A percentile compares a stretch with the other conserved stretches of the same genome.
Evolutionary conservation across 2,797 vertebrate genomes (phyloP).

Genomic region (Epinephelus awoara): DNA sequence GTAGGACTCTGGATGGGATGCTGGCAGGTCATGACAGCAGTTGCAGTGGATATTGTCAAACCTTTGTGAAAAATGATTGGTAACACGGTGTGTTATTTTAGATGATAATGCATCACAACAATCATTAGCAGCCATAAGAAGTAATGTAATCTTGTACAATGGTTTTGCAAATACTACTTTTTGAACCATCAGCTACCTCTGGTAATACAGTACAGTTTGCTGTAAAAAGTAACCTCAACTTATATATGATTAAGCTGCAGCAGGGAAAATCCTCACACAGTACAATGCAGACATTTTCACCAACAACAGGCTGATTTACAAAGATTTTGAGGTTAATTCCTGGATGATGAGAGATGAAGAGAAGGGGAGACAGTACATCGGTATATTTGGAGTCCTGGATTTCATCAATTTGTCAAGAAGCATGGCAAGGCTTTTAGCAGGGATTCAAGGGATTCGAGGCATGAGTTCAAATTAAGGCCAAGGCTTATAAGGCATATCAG

Average conservation of each 20-base stretch:
- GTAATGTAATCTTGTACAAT: not conserved
- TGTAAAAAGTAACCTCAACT: too few relatives aligned
- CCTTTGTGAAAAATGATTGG: not conserved
- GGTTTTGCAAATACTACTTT: not conserved
- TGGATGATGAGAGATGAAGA: not conserved
- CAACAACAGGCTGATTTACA: not conserved
- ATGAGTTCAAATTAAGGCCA: not conserved
- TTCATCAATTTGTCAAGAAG: slow-evolving; percentile 7
- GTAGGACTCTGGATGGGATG: slow-evolving; percentile 71
- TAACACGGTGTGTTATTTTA: not conserved
- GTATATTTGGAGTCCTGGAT: not conserved
- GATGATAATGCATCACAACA: not conserved
- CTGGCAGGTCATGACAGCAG: not conserved
- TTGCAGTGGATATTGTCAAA: not conserved
- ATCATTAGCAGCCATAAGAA: not conserved
- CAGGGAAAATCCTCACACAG: not conserved
- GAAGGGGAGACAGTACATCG: not conserved
- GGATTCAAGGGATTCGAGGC: not conserved
- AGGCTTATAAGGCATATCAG: not conserved
- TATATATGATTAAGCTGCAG: slow-evolving; percentile 11
- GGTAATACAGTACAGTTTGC: not conserved
- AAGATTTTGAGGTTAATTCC: not conserved
- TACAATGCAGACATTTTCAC: not conserved
- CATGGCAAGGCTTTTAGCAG: not conserved
- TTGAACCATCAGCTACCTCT: not conserved